A percentile compares a stretch with the other conserved stretches of the same genome.
Evolutionary conservation across 2,797 vertebrate genomes (phyloP).

Genomic region (Acropternis orthonyx): DNA sequence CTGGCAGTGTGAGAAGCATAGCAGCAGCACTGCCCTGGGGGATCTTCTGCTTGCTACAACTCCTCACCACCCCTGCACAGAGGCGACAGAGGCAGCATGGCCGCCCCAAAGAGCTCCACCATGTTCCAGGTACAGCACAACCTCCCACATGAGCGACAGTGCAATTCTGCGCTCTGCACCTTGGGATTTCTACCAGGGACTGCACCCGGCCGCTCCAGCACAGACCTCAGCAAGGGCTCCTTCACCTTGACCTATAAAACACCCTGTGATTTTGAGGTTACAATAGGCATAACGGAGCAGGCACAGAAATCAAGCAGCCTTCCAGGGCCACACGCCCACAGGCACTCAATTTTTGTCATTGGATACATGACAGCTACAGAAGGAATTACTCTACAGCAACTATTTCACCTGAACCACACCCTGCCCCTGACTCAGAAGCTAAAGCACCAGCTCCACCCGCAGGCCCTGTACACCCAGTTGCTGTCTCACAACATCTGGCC

Average conservation of each 20-base stretch:
- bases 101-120: neutral
- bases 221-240: neutral
- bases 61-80: neutral
- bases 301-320: neutral
- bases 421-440: neutral
- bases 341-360: neutral
- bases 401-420: neutral
- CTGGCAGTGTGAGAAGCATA: neutral
- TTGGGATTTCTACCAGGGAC: accelerated
- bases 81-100: accelerated
- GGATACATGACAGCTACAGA: neutral
- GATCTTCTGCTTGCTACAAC: neutral
- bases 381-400: neutral
- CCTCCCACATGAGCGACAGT: accelerated
- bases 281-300: neutral
- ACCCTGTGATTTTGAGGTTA: slow-evolving; percentile 16
- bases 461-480: accelerated
- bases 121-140: neutral
- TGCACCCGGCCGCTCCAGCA: accelerated
- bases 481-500: neutral
- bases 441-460: neutral
- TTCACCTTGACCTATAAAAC: slow-evolving; percentile 27
- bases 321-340: neutral
- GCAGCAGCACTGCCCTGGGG: neutral
- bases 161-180: accelerated